Conservation (phyloP, 2,113 vertebrate species). For the Chamaea fasciata region DNA sequence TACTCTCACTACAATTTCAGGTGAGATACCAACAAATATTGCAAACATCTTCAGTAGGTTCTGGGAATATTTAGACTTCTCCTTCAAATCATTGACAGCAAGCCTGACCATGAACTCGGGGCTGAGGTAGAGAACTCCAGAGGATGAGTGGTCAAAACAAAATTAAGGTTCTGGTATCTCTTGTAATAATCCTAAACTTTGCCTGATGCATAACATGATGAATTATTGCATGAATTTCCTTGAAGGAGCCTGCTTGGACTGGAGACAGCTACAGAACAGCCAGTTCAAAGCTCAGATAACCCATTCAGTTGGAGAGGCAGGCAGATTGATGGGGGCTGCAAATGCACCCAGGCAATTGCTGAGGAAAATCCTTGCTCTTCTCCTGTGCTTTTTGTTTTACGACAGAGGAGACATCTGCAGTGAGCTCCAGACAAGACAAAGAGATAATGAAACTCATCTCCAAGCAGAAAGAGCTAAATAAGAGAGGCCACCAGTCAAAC, state of each 20-base stretch:
- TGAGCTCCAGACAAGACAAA: background rate
- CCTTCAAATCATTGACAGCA: background rate
- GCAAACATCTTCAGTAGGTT: background rate
- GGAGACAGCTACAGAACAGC: background rate
- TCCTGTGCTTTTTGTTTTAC: background rate
- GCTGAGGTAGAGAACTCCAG: background rate
- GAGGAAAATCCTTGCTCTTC: background rate
- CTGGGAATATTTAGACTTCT: background rate
- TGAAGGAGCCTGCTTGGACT: background rate
- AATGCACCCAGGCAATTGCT: background rate
- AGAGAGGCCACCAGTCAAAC: background rate
- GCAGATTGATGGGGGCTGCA: rapidly evolving
- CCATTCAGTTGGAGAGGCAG: background rate
- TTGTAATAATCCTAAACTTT: background rate
- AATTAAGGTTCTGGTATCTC: background rate
- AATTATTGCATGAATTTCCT: background rate
- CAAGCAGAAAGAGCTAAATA: background rate
- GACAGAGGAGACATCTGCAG: background rate
- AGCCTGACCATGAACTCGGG: background rate
- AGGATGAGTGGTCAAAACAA: background rate
- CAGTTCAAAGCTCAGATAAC: background rate
- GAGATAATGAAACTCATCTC: background rate
- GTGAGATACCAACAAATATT: background rate
- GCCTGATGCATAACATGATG: background rate
- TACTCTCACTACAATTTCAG: background rate